phyloP scores from a whole-genome alignment of 2,113 vertebrate species.

The Stictonetta naevosa region DNA sequence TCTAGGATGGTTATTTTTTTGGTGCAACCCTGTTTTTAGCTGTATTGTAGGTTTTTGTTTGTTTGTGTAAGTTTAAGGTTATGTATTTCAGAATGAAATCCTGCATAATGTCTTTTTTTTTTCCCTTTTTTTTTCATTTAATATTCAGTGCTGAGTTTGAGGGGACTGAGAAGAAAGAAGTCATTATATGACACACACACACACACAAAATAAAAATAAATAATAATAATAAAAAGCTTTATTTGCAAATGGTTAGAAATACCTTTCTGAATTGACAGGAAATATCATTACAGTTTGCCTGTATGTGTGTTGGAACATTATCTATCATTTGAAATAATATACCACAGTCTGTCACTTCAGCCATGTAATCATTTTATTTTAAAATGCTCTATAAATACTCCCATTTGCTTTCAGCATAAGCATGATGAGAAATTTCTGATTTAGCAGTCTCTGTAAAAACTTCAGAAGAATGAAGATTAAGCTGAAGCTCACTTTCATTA shows the following conservation, averaged over 20 bases:
- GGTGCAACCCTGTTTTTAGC: background rate
- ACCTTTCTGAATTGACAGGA: background rate
- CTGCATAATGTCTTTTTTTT: background rate
- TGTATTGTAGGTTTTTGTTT: rapidly evolving
- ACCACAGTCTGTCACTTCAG: background rate
- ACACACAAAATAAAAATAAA: too few species aligned
- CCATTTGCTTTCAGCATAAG: background rate
- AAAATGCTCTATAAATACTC: background rate
- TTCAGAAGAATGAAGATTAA: background rate
- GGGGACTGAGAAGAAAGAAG: background rate
- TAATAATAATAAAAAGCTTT: background rate
- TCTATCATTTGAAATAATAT: background rate
- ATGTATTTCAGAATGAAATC: background rate
- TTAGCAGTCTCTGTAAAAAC: background rate
- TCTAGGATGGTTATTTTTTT: background rate
- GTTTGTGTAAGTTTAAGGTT: background rate
- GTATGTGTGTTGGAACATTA: background rate
- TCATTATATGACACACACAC: rapidly evolving
- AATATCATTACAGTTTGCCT: background rate
- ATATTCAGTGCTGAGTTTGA: background rate
- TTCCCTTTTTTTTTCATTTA: background rate
- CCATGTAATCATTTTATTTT: background rate
- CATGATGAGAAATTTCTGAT: background rate
- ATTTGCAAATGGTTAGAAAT: background rate
- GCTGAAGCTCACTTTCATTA: background rate